These are phyloP conservation scores for Hydrolagus colliei DNA, from an alignment of 2,797 vertebrate genomes.

Conservation along the genomic window DNA sequence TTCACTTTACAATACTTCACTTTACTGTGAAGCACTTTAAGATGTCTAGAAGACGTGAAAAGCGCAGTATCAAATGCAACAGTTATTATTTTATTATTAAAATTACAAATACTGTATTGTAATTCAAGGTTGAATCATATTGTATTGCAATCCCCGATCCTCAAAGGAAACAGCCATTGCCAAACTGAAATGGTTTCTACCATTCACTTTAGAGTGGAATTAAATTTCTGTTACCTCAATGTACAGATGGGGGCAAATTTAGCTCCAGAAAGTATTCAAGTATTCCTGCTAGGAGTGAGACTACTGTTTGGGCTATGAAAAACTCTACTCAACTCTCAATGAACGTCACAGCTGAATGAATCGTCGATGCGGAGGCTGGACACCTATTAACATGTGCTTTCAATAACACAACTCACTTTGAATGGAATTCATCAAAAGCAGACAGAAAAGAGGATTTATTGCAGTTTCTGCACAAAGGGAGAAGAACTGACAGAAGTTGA, in stretches of 20 bases:
- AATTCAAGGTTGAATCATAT: neutral
- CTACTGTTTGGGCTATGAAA: neutral
- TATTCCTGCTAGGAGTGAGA: neutral
- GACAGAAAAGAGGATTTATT: neutral
- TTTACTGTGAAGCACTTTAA: too few species aligned
- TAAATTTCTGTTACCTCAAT: neutral
- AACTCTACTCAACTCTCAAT: neutral
- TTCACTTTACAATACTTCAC: too few species aligned
- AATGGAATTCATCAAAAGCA: neutral
- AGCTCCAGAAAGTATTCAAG: neutral
- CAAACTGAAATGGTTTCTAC: neutral
- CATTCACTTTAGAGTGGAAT: neutral
- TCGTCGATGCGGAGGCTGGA: neutral
- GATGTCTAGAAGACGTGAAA: too few species aligned
- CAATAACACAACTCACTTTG: neutral
- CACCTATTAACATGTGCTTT: neutral
- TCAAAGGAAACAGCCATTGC: neutral
- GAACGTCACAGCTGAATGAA: neutral
- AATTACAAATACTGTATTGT: neutral
- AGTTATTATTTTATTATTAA: neutral
- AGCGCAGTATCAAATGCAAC: neutral
- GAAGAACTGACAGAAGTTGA: neutral
- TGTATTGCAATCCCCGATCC: neutral
- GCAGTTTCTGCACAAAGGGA: neutral
- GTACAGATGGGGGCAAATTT: neutral